Base-by-base conservation (phyloP, 2,797 vertebrate genomes). In the Xyrichtys novacula region DNA sequence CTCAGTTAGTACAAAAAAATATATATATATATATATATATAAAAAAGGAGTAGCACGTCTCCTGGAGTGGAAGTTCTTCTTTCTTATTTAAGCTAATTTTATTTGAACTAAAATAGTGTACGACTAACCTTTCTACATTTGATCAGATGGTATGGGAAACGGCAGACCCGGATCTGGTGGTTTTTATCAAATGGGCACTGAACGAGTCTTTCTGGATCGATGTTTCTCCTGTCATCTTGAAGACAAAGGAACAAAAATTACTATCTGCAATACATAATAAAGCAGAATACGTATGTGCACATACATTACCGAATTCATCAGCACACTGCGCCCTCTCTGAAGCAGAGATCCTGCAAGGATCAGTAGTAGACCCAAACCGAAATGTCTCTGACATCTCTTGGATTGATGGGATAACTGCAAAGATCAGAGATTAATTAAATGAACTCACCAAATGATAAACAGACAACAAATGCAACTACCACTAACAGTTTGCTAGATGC, bases 121-220 rank as follows among this genome's bases (percentile, higher is more conserved):
- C 0, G 0, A 70, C 87, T 71, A 28, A 97, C 96, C 94, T 96
- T 96, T 50, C 79, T 92, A 87, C 96, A 97, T 78, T 97, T 97
- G 29, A 96, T 89, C 0, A 97, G 78, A 66, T 97, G 96, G 81
- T 95, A 97, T 0, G 96, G 95, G 75, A 96, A 95, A 11, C 96
- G 95, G 56, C 91, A 94, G 34, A 91, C 83, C 19, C 96, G 92
- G 78, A 97, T 96, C 72, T 93, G 92, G 57, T 97, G 96, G 61
- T 85, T 96, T 80, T 92, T 94, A 69, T 97, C 96, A 74, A 93
- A 97, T 0, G 96, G 96, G 43, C 96, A 97, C 67, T 94, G 95
- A 5, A 95, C n/a, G 1, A 96, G 83, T 56, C 85, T 92, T 2
- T 96, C 92, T 1, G 95, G 95, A 82, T 96, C 94, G 49, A 15